Percentiles rank a stretch among this genome's conserved stretches.
Conservation (phyloP, 2,797 vertebrate genomes). For the Pseudochirops cupreus region DNA sequence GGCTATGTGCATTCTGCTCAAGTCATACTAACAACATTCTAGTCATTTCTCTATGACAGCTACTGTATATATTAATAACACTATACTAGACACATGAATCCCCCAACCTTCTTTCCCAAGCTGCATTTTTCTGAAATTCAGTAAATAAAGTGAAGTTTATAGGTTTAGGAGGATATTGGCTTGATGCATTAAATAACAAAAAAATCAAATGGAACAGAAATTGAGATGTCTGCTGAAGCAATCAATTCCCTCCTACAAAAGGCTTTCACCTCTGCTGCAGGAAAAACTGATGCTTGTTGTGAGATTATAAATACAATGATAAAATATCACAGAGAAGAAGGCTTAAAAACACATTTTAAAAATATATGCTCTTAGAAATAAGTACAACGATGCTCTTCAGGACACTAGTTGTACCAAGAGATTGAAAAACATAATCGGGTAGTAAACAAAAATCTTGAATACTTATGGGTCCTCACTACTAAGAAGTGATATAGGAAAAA, state of each 20-base stretch:
- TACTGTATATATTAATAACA: slow-evolving; percentile 70
- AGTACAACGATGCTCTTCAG: not conserved
- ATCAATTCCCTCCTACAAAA: slow-evolving; percentile 23
- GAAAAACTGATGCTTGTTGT: fast-evolving
- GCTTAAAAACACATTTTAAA: slow-evolving; percentile 49
- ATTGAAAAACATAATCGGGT: not conserved
- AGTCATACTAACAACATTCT: slow-evolving; percentile 74
- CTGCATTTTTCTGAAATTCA: slow-evolving; percentile 57
- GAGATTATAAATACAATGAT: not conserved
- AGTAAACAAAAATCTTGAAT: slow-evolving; percentile 25
- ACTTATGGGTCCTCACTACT: not conserved
- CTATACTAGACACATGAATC: slow-evolving; percentile 21
- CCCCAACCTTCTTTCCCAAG: slow-evolving; percentile 7
- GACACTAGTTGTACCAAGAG: not conserved
- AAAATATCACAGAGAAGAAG: slow-evolving; percentile 36
- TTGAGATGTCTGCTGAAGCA: slow-evolving; percentile 8
- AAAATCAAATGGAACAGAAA: slow-evolving; percentile 73
- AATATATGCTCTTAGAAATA: not conserved
- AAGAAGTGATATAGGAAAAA: slow-evolving; percentile 2
- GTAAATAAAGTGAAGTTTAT: slow-evolving; percentile 71
- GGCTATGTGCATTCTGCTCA: slow-evolving; percentile 65
- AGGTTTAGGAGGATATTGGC: slow-evolving; percentile 50
- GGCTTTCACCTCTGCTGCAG: not conserved
- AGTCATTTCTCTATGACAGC: slow-evolving; percentile 61
- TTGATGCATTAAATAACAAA: slow-evolving; percentile 64